These are phyloP conservation scores for Nymphalis urticae DNA, from an alignment of 2,888 invertebrate genomes.

Conservation along the genomic window DNA sequence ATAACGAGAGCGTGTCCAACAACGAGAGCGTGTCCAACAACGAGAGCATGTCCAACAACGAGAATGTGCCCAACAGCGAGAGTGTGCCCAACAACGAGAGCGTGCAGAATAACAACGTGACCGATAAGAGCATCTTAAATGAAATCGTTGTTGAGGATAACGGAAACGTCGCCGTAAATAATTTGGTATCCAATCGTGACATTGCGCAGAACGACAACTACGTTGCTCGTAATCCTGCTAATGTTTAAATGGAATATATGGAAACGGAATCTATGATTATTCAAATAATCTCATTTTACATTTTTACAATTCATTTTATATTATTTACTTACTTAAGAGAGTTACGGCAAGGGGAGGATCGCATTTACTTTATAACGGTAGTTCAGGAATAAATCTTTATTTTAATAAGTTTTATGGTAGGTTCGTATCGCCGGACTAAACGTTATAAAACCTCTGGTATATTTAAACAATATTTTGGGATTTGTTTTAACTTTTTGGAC, in stretches of 20 bases:
- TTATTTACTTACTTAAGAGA: background rate
- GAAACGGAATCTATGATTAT: background rate
- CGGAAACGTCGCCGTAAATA: slow-evolving; percentile 54
- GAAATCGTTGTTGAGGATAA: slow-evolving; percentile 58
- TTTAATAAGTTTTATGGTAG: background rate
- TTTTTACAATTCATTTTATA: background rate
- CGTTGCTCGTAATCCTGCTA: slow-evolving; percentile 48
- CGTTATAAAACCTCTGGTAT: background rate
- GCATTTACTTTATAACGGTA: background rate
- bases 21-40: slow-evolving; percentile 40
- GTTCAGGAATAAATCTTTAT: background rate
- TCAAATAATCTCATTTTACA: background rate
- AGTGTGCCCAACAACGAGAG: slow-evolving; percentile 43
- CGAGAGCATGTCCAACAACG: no score
- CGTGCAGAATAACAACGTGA: slow-evolving; percentile 53
- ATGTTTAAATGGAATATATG: slow-evolving; percentile 50
- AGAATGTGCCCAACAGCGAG: slow-evolving; percentile 3
- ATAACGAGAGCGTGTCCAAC: slow-evolving; percentile 37
- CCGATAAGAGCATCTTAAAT: slow-evolving; percentile 37
- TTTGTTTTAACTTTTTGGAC: background rate
- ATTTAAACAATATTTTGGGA: background rate
- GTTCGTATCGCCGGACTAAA: background rate
- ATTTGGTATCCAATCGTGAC: slow-evolving; percentile 31
- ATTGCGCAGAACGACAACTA: slow-evolving; percentile 46
- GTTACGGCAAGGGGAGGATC: background rate